Evolutionary conservation across 1,140 invertebrate genomes (phyloP).

Genomic region (Belonocnema kinseyi): DNA sequence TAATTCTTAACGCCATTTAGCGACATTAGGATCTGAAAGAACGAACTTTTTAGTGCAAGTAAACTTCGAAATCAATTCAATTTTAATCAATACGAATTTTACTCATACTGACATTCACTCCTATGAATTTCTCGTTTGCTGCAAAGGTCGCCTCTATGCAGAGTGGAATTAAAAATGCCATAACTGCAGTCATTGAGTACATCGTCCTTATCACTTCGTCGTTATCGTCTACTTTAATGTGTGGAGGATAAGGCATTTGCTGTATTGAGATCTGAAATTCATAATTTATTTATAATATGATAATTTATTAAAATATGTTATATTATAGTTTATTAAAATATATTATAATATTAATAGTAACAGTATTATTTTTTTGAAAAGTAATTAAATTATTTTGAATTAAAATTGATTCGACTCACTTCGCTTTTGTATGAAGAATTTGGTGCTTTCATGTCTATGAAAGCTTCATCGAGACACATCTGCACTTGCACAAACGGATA

Average conservation of each 20-base stretch:
- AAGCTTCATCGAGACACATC: conserved; percentile 64
- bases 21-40: conserved; percentile 67
- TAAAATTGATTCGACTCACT: conserved; percentile 42
- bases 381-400: conserved; percentile 16
- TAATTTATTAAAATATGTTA: conserved; percentile 35
- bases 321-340: conserved; percentile 34
- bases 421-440: conserved; percentile 43
- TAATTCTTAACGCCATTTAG: conserved; percentile 69
- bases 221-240: conserved; percentile 58
- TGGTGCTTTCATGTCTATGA: conserved; percentile 54
- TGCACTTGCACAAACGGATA: conserved; percentile 63
- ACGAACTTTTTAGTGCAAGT: conserved; percentile 13
- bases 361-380: conserved; percentile 22
- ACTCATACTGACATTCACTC: conserved; percentile 65
- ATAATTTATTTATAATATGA: conserved; percentile 15
- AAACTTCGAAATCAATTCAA: conserved; percentile 6
- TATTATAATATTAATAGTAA: conserved; percentile 39
- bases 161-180: conserved; percentile 67
- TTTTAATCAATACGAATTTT: neutral
- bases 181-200: conserved; percentile 59
- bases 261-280: conserved; percentile 64
- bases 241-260: conserved; percentile 71
- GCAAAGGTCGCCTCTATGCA: conserved; percentile 66
- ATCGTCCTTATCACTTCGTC: conserved; percentile 54
- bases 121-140: conserved; percentile 70